phyloP scores from a whole-genome alignment of 2,113 vertebrate genomes.

The Aythya baeri region DNA sequence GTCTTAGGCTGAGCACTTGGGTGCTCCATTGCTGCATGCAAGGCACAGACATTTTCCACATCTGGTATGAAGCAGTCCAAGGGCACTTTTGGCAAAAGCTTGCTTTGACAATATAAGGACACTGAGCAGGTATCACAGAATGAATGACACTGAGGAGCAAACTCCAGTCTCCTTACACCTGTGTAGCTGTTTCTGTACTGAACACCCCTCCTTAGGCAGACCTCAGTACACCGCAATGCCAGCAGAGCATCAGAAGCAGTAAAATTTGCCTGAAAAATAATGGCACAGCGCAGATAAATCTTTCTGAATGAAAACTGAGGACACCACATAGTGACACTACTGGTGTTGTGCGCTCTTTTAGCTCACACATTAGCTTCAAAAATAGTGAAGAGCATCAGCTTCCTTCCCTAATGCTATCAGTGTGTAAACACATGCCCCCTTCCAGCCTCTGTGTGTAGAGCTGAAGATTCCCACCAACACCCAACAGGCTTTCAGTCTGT shows the following conservation, averaged over 20 bases:
- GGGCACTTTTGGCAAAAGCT: neutral
- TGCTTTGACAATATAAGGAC: neutral
- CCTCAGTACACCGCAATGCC: neutral
- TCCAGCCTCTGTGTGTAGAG: neutral
- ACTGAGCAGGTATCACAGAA: neutral
- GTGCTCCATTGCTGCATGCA: neutral
- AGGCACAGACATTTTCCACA: neutral
- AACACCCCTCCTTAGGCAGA: neutral
- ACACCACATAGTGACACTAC: neutral
- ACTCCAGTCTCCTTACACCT: neutral
- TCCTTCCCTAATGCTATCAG: neutral
- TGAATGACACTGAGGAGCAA: neutral
- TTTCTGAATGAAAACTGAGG: neutral
- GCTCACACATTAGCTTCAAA: neutral
- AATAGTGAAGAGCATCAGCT: neutral
- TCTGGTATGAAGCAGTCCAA: neutral
- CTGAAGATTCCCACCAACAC: neutral
- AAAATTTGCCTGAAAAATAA: neutral
- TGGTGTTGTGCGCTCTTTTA: neutral
- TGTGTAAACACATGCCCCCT: neutral
- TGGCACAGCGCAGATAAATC: neutral
- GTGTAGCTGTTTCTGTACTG: fast-evolving
- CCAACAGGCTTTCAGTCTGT: neutral
- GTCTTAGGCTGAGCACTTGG: neutral
- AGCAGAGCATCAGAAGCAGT: neutral